A percentile compares a stretch with the other conserved stretches of the same genome.
phyloP scores from a whole-genome alignment of 2,888 invertebrate species.

The Cephus spinipes region DNA sequence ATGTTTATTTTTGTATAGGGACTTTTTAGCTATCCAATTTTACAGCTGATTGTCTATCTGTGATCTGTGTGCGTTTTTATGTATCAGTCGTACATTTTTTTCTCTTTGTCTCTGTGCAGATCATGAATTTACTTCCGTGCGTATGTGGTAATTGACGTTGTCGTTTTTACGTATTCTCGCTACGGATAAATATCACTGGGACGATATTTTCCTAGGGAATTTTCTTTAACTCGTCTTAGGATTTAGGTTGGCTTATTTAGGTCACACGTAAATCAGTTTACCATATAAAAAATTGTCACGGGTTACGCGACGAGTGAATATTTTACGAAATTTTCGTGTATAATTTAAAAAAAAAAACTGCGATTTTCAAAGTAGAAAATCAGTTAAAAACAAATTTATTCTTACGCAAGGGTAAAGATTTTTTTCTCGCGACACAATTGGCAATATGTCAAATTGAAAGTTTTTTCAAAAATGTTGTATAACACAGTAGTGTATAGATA shows the following conservation, averaged over 20 bases:
- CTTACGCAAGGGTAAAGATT: neutral
- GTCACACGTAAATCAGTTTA: neutral
- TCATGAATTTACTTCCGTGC: neutral
- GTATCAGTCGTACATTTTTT: neutral
- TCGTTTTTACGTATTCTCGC: neutral
- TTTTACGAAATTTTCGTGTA: neutral
- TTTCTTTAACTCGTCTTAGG: neutral
- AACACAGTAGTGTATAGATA: neutral
- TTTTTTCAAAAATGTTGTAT: neutral
- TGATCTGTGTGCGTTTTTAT: neutral
- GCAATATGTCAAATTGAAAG: neutral
- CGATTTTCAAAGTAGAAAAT: no score
- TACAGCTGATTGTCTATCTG: neutral
- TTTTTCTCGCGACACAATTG: neutral
- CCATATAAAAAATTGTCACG: neutral
- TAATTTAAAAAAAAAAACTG: neutral
- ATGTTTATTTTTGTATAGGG: neutral
- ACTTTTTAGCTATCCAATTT: neutral
- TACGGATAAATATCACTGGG: neutral
- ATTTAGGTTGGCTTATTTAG: neutral
- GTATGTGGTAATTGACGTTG: neutral
- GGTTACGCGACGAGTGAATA: neutral
- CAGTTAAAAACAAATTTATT: no score
- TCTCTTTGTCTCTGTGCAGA: neutral
- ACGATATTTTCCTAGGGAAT: neutral